phyloP scores from a whole-genome alignment of 1,140 invertebrate species.

The Phymorhynchus buccinoides region DNA sequence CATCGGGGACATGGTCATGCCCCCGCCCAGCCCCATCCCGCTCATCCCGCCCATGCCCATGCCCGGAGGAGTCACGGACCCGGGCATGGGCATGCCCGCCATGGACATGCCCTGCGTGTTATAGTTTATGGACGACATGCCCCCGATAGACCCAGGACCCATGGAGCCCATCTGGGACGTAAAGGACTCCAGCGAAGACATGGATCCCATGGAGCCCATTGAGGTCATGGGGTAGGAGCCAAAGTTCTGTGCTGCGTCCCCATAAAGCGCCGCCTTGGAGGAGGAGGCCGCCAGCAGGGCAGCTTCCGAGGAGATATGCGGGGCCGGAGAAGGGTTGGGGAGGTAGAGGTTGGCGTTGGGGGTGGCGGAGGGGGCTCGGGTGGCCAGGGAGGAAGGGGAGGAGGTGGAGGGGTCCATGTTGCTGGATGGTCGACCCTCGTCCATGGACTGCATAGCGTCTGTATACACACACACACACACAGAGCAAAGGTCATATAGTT shows the following conservation, averaged over 20 bases:
- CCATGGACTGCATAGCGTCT: slow-evolving; percentile 23
- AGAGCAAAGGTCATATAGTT: too few species aligned
- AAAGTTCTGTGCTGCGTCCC: slow-evolving; percentile 56
- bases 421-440: background rate
- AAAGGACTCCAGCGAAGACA: slow-evolving; percentile 61
- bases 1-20: slow-evolving; percentile 75
- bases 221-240: slow-evolving; percentile 54
- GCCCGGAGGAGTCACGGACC: slow-evolving; percentile 77
- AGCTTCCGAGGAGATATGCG: slow-evolving; percentile 6
- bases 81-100: slow-evolving; percentile 76
- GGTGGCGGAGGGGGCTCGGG: background rate
- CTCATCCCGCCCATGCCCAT: slow-evolving; percentile 73
- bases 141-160: slow-evolving; percentile 64
- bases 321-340: background rate
- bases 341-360: slow-evolving; percentile 13
- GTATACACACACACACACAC: background rate
- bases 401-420: slow-evolving; percentile 25
- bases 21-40: slow-evolving; percentile 79
- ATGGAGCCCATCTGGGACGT: slow-evolving; percentile 60
- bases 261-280: slow-evolving; percentile 48
- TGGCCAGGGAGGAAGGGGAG: background rate
- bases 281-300: slow-evolving; percentile 43
- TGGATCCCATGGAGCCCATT: slow-evolving; percentile 50
- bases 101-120: slow-evolving; percentile 79
- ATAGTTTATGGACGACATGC: slow-evolving; percentile 68